These are phyloP conservation scores for Lomographa bimaculata DNA, from an alignment of 2,888 invertebrate species.

Conservation along the genomic window DNA sequence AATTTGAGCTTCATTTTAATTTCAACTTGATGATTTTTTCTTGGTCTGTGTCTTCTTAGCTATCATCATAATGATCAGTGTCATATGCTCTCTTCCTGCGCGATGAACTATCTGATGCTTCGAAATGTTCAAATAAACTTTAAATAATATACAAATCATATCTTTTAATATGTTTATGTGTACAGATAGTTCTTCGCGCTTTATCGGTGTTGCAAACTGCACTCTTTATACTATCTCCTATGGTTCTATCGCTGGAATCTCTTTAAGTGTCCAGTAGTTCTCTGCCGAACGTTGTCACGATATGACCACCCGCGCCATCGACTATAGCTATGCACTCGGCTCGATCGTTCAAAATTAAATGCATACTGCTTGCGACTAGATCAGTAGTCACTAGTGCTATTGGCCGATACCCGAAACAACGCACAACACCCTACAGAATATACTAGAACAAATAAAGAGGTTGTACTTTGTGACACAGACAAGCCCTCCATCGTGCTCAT, in stretches of 20 bases:
- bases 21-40: conserved; percentile 65
- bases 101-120: conserved; percentile 54
- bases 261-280: conserved; percentile 71
- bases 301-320: conserved; percentile 76
- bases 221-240: conserved; percentile 82
- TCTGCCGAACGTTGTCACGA: conserved; percentile 67
- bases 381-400: conserved; percentile 82
- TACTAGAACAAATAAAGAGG: conserved; percentile 80
- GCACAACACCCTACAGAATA: conserved; percentile 80
- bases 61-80: conserved; percentile 74
- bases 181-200: conserved; percentile 60
- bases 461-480: conserved; percentile 84
- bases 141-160: neutral
- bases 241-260: conserved; percentile 80
- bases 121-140: neutral
- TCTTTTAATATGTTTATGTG: neutral
- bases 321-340: conserved; percentile 79
- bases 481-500: conserved; percentile 67
- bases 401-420: conserved; percentile 78
- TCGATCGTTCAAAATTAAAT: conserved; percentile 79
- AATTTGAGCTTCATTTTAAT: conserved; percentile 69
- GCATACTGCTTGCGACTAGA: conserved; percentile 82
- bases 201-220: conserved; percentile 83
- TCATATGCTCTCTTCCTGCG: conserved; percentile 75
- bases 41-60: conserved; percentile 78